These are phyloP conservation scores for Xestoiulus laeticollis DNA, from an alignment of 2,888 invertebrate species.

Conservation along the genomic window DNA sequence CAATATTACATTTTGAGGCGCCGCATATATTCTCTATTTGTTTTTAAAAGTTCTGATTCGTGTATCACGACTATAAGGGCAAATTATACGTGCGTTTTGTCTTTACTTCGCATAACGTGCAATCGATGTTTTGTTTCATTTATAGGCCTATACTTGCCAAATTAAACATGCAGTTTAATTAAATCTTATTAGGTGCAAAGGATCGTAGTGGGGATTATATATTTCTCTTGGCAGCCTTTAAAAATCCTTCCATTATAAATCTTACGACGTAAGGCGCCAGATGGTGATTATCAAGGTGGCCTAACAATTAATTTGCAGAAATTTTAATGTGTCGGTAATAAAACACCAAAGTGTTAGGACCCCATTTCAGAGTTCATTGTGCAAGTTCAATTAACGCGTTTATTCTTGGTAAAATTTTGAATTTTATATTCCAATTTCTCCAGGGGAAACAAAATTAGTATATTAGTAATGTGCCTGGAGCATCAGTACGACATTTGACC, in stretches of 20 bases:
- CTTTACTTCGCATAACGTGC: background rate
- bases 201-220: conserved; percentile 4
- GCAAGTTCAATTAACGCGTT: conserved; percentile 25
- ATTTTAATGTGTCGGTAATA: background rate
- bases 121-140: conserved; percentile 8
- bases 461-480: background rate
- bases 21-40: background rate
- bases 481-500: background rate
- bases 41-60: background rate
- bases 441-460: background rate
- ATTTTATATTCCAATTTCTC: background rate
- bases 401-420: background rate
- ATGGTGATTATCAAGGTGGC: background rate
- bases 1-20: background rate
- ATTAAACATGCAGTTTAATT: conserved; percentile 30
- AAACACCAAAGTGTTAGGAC: background rate
- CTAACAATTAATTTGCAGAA: background rate
- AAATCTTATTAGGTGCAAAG: conserved; percentile 43
- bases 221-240: conserved; percentile 3
- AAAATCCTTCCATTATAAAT: background rate
- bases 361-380: background rate
- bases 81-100: background rate
- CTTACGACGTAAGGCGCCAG: background rate
- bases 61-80: background rate
- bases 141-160: background rate